phyloP scores from a whole-genome alignment of 2,113 vertebrate genomes.

The human region GRCh38 chr13:20598501-20599000 shows the following conservation, averaged over 20 bases:
- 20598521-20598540: not conserved
- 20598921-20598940: not conserved
- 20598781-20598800: not conserved
- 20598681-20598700: conserved; percentile 98
- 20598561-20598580: conserved; percentile 15
- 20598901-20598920: conserved; percentile 28
- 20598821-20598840: conserved; percentile 26
- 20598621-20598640: conserved; percentile 45
- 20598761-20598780: not conserved
- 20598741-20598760: conserved; percentile 94
- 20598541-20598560: not conserved
- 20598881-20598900: not conserved
- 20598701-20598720: conserved; percentile 96
- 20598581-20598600: not conserved
- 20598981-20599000: not conserved
- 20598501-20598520: not conserved
- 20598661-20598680: conserved; percentile 95
- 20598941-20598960: not conserved
- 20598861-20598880: conserved; percentile 26
- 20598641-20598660: conserved; percentile 93
- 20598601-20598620: conserved; percentile 16
- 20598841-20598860: not conserved
- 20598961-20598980: not conserved
- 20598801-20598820: not conserved
- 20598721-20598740: conserved; percentile 98